These are phyloP conservation scores for Polietes domitor DNA, from an alignment of 2,888 invertebrate species.

Conservation along the genomic window DNA sequence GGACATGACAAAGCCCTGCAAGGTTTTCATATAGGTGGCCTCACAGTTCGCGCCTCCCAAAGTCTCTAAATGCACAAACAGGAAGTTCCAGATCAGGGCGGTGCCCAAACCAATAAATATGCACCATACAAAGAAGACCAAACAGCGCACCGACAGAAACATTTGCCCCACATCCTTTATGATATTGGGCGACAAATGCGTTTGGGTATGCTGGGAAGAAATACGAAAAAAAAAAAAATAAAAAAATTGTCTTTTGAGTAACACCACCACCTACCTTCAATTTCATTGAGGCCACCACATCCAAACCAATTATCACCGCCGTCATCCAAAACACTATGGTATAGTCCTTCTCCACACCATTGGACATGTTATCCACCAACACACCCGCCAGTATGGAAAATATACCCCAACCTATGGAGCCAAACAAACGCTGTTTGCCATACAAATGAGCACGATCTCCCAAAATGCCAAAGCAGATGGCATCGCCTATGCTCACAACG, in stretches of 20 bases:
- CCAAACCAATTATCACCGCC: slow-evolving; percentile 85
- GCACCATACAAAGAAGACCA: slow-evolving; percentile 90
- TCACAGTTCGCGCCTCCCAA: slow-evolving; percentile 83
- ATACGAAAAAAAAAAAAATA: slow-evolving; percentile 6
- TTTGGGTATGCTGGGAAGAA: slow-evolving; percentile 83
- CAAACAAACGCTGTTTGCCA: slow-evolving; percentile 93
- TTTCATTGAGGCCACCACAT: slow-evolving; percentile 85
- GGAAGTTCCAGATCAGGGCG: slow-evolving; percentile 92
- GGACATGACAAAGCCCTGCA: slow-evolving; percentile 88
- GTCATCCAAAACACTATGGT: slow-evolving; percentile 90
- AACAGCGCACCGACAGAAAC: slow-evolving; percentile 85
- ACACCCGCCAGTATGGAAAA: slow-evolving; percentile 89
- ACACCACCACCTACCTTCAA: slow-evolving; percentile 82
- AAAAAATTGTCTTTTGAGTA: neutral
- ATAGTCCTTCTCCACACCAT: slow-evolving; percentile 87
- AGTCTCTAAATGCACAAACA: slow-evolving; percentile 92
- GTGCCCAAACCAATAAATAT: slow-evolving; percentile 91
- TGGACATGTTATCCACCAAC: slow-evolving; percentile 88
- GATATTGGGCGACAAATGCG: slow-evolving; percentile 85
- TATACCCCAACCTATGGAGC: slow-evolving; percentile 93
- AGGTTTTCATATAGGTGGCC: slow-evolving; percentile 85
- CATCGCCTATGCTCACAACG: slow-evolving; percentile 92
- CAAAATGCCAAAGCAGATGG: slow-evolving; percentile 92
- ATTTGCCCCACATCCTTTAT: slow-evolving; percentile 86
- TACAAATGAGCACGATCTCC: slow-evolving; percentile 89